These are phyloP conservation scores for Lacerta agilis DNA, from an alignment of 2,797 vertebrate species.

Conservation along the genomic window DNA sequence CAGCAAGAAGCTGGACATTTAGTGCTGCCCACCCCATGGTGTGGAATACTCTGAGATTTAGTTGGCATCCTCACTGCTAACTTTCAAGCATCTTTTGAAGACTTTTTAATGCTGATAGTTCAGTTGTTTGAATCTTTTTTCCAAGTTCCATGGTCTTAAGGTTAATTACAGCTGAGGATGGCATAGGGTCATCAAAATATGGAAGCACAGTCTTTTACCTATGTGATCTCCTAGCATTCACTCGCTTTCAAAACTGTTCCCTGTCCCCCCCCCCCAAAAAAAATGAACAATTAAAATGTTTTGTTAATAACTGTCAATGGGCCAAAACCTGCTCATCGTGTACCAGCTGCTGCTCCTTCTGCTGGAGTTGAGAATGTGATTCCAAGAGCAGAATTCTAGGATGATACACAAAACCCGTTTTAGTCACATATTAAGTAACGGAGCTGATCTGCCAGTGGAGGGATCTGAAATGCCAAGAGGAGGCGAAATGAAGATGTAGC, in stretches of 20 bases:
- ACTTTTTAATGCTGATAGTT: too few relatives aligned
- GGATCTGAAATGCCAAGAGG: not conserved
- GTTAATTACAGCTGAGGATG: not conserved
- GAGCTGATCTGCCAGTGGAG: slow-evolving; percentile 3
- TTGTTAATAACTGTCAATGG: slow-evolving; percentile 11
- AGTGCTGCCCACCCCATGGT: too few relatives aligned
- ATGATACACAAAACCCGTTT: not conserved
- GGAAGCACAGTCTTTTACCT: not conserved
- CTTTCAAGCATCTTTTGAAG: too few relatives aligned
- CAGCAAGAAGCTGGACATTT: too few relatives aligned
- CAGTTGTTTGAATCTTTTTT: too few relatives aligned
- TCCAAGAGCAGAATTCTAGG: not conserved
- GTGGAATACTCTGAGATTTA: too few relatives aligned
- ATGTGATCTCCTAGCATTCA: not conserved
- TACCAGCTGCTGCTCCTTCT: slow-evolving; percentile 15
- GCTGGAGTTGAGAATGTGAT: not conserved
- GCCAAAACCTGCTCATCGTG: not conserved
- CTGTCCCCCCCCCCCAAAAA: not conserved
- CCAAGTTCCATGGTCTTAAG: too few relatives aligned
- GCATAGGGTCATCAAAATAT: not conserved
- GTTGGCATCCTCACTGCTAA: too few relatives aligned
- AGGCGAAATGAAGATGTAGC: not conserved
- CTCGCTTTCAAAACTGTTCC: not conserved
- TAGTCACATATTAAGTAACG: slow-evolving; percentile 5
- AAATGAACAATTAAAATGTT: not conserved